phyloP scores from a whole-genome alignment of 2,797 vertebrate genomes.

The Octomys mimax region DNA sequence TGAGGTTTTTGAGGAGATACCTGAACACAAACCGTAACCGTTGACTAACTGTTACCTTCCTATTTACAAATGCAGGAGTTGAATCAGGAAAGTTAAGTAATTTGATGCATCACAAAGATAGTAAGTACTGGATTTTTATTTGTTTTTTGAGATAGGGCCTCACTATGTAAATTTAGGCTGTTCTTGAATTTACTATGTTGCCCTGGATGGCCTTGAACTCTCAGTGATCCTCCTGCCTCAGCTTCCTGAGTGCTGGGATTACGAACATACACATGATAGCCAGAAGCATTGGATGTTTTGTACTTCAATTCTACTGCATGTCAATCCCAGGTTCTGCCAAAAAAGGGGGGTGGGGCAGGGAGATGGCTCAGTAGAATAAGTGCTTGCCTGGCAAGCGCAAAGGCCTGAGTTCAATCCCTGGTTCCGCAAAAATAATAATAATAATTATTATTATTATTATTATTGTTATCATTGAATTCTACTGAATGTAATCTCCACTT shows the following conservation, averaged over 20 bases:
- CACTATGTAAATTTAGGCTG: neutral
- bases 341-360: too few relatives aligned
- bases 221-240: neutral
- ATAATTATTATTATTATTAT: too few relatives aligned
- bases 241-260: neutral
- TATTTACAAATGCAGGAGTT: slow-evolving; percentile 36
- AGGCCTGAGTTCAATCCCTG: too few relatives aligned
- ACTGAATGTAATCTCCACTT: neutral
- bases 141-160: neutral
- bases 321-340: too few relatives aligned
- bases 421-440: too few relatives aligned
- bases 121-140: neutral
- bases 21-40: too few relatives aligned
- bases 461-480: too few relatives aligned
- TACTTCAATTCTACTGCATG: neutral
- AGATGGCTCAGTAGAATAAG: too few relatives aligned
- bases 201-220: neutral
- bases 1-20: too few relatives aligned
- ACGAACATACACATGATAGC: too few relatives aligned
- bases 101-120: neutral
- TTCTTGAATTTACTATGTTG: neutral
- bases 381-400: too few relatives aligned
- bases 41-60: neutral
- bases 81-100: neutral
- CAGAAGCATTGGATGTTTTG: neutral